Base-by-base conservation (phyloP, 2,888 invertebrate species). In the Hirtodrosophila cameraria region DNA sequence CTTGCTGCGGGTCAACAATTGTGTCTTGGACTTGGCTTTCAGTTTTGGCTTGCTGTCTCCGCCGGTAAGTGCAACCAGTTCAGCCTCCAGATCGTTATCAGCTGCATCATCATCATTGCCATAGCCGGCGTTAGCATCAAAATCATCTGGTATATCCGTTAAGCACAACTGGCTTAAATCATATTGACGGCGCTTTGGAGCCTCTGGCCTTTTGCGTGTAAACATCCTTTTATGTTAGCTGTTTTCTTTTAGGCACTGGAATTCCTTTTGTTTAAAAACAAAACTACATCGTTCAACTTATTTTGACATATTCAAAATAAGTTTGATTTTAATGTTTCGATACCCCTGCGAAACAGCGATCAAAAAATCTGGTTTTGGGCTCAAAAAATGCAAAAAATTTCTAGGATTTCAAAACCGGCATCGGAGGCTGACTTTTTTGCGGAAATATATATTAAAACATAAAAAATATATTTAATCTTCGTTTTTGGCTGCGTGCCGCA, bases 31-130 rank as follows among this genome's bases (percentile, higher is more conserved):
- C 49, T 88, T 88, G 15, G 88, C 60, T 63, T 90, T 91, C 2
- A 90, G 89, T 50, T 89, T 89, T 43, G 86, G 69, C 12, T 75
- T 88, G 1, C 89, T 89, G 18, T 90, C 90, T 9, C 92, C 92
- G 5, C 92, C 91, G 70, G 91, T 92, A 57, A 97, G 93, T 0
- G 95, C 96, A 27, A 95, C 94, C 69, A 97, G 91, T 90, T 98
- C 97, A 0, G 96, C 97, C 90, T 97, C 97, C 66, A 97, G 91
- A 87, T 97, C 97, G 58, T 94, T 94, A 87, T 97, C 97, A 79
- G 93, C 92, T 0, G 90, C 93, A 81, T 93, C 93, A 52, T 93
- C 93, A 33, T 75, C 71, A n/a, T n/a, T n/a, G 1, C 68, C 78
- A 7, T 90, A 91, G 18, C 89, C 91, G 28, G 92, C 93, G 43